Conservation (phyloP, 2,888 invertebrate species). For the Netelia inedita region DNA sequence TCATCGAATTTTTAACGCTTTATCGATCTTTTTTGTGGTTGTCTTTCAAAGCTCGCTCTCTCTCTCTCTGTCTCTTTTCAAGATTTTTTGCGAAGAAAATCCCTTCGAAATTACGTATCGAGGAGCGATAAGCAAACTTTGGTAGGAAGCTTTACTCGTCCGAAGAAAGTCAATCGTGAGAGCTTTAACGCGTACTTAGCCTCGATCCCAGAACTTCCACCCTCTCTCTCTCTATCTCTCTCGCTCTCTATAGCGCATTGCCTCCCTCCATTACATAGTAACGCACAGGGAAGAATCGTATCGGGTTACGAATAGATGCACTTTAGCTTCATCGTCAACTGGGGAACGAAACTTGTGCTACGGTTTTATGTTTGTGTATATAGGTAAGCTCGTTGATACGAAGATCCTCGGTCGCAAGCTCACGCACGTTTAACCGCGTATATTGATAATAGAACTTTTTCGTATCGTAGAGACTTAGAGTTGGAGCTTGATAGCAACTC, state of each 20-base stretch:
- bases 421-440: neutral
- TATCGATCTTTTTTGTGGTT: too few relatives aligned
- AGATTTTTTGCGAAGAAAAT: neutral
- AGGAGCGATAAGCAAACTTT: slow-evolving; percentile 1
- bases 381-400: too few relatives aligned
- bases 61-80: neutral
- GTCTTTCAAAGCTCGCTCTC: too few relatives aligned
- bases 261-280: too few relatives aligned
- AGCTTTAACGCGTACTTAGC: slow-evolving; percentile 6
- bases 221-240: too few relatives aligned
- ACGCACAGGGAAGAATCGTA: too few relatives aligned
- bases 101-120: slow-evolving; percentile 22
- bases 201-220: neutral
- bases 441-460: neutral
- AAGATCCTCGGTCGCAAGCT: too few relatives aligned
- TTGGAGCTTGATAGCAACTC: too few relatives aligned
- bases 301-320: neutral
- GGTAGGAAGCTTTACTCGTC: neutral
- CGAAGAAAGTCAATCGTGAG: slow-evolving; percentile 25
- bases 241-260: too few relatives aligned
- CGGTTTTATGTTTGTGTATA: too few relatives aligned
- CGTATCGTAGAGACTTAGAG: neutral
- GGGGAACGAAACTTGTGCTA: neutral
- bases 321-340: neutral
- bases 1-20: neutral